Evolutionary conservation across 1,140 invertebrate species (phyloP), one percentile per base, ranked within the genome.

Genomic region (Cotesia vestalis): DNA sequence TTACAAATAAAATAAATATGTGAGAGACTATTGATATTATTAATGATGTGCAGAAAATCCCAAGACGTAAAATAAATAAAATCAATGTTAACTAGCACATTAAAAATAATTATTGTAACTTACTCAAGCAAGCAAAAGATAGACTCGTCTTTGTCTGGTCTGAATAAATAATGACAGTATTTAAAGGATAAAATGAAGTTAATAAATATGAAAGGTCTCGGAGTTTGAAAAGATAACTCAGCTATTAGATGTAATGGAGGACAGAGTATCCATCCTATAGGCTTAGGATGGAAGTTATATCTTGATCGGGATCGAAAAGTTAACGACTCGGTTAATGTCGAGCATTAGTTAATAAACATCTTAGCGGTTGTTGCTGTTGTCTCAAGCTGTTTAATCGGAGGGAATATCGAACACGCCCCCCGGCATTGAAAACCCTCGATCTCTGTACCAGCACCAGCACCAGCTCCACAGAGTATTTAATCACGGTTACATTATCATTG

Each of bases 401-500:
- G 76, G 73, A 71, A 72, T 67, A 79, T 79, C 78, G 74, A 77
- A 77, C 73, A 79, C 82, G 81, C 82, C 82, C 78, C 80, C 79
- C 57, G 57, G 57, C 57, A 59, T 59, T 59, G 57, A 59, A 64
- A 66, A 52, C 62, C 71, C 46, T 67, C 20, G 63, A 52, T 46
- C 57, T 46, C 20, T 12, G 27, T 71, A 46, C 60, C n/a, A 64
- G 46, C 17, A 59, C 17, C 53, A 55, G 17, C 17, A 59, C 17
- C 6, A 8, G 67, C 60, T 2, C 27, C 27, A 27, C 73, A 74
- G 66, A 80, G 74, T 78, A 66, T 81, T 83, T 82, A 84, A 84
- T 84, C 82, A 82, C 81, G 75, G 71, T 60, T 59, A 17, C 57
- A 59, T 59, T 59, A 59, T 59, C 57, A 59, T 9, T 9, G 20